These are phyloP conservation scores for Microtus richardsoni DNA, from an alignment of 2,113 vertebrate species.

Conservation along the genomic window DNA sequence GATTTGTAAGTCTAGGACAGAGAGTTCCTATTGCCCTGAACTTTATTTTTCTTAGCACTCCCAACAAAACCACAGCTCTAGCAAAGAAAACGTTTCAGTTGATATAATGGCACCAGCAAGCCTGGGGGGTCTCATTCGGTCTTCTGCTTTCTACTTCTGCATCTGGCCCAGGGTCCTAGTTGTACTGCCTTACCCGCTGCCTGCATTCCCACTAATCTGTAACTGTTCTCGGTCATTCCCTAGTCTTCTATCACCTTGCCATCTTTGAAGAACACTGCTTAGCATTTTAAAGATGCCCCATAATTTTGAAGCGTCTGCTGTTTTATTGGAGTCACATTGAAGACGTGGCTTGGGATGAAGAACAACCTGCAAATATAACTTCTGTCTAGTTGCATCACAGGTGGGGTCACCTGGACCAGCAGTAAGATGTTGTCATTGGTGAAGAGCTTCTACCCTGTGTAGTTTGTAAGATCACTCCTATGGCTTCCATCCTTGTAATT, in stretches of 20 bases:
- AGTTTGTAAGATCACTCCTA: not conserved
- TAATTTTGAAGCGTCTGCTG: not conserved
- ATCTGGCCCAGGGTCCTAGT: not conserved
- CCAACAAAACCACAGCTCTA: not conserved
- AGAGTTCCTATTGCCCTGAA: not conserved
- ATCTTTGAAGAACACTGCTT: not conserved
- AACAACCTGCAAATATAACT: not conserved
- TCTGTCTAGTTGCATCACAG: not conserved
- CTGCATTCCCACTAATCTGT: not conserved
- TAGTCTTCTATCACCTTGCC: not conserved
- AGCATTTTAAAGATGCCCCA: not conserved
- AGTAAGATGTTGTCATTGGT: not conserved
- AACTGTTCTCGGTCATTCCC: not conserved
- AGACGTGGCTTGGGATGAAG: not conserved
- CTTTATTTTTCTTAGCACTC: not conserved
- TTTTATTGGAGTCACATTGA: slow-evolving; percentile 23
- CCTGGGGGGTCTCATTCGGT: not conserved
- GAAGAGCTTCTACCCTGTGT: no score
- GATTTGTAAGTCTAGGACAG: not conserved
- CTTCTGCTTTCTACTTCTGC: not conserved
- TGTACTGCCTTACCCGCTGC: not conserved
- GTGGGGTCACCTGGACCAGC: not conserved
- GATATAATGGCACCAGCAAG: not conserved
- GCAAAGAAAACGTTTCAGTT: not conserved
- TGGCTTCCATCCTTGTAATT: not conserved